A percentile compares a stretch with the other conserved stretches of the same genome.
Conservation (phyloP, 2,797 vertebrate species). For the Nannoperca australis region DNA sequence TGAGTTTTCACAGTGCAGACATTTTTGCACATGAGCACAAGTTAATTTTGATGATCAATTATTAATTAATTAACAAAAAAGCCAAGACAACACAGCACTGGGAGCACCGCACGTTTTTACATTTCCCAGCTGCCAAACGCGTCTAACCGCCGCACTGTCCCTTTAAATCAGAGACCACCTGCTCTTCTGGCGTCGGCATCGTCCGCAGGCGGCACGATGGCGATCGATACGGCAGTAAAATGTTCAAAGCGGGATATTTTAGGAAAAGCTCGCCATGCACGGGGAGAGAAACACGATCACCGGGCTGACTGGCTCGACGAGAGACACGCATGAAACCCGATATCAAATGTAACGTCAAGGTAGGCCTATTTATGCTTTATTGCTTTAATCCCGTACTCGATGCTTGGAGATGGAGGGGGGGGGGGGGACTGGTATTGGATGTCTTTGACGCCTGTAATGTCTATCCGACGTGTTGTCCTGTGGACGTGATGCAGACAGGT, state of each 20-base stretch:
- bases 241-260: conserved; percentile 51
- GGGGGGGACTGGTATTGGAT: too few species aligned
- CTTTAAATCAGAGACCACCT: conserved; percentile 75
- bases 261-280: conserved; percentile 31
- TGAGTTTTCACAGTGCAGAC: neutral
- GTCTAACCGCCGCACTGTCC: conserved; percentile 43
- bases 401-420: too few species aligned
- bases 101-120: neutral
- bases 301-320: neutral
- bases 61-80: neutral
- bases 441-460: neutral
- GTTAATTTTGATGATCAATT: too few species aligned
- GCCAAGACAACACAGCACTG: neutral
- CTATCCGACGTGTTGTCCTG: neutral
- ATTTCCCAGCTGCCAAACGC: too few species aligned
- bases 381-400: neutral
- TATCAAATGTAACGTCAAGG: conserved; percentile 33
- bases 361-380: conserved; percentile 10
- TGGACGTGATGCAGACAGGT: neutral
- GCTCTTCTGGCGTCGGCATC: conserved; percentile 73
- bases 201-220: conserved; percentile 63
- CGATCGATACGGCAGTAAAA: conserved; percentile 63
- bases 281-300: neutral
- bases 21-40: neutral
- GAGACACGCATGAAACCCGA: neutral